Base-by-base conservation (phyloP, 2,113 vertebrate genomes). In the Atractosteus spatula region DNA sequence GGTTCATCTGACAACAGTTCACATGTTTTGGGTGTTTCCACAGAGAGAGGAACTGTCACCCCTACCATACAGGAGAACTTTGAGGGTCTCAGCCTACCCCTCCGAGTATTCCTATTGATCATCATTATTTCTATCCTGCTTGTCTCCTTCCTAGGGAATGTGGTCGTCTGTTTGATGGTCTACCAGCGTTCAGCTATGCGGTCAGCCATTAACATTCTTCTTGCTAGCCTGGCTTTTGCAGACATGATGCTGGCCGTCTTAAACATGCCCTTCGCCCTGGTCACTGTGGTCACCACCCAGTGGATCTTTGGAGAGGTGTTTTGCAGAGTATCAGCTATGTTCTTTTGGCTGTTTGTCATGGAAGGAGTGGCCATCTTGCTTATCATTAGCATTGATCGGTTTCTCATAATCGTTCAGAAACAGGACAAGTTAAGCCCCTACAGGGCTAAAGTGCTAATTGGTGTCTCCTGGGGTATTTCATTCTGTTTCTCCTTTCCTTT, bases 81-180 rank as follows among this genome's bases (percentile, higher is more conserved):
- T 74, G 88, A 78, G 69, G 92, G 93, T 72, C 78, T 98, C 55
- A 84, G 85, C 86, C 80, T 96, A 67, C 93, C 97, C 55, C 91
- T 99, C 61, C 97, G 96, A 89, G 90, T 98, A 66, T 92, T 98
- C 82, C 95, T 98, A 76, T 94, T 94, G 76, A 82, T 92, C 68
- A 77, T 90, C 69, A 96, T 98, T 92, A 91, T 94, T 71, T 93
- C 90, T 85, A 94, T 98, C 78, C 81, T 97, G 2, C 85, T 95
- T 71, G 83, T 97, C 81, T 95, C 97, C 43, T 93, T 99, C 77
- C 81, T 97, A 43, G 97, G 97, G 8, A 99, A 99, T 70, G 92
- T 96, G 83, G 96, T 98, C 47, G 97, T 99, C 75, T 99, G 97
- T 83, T 90, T 99, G 77, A 98, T 99, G 96, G 97, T 99, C 77